These are phyloP conservation scores for Agrochola lota DNA, from an alignment of 2,888 invertebrate genomes.

Conservation along the genomic window DNA sequence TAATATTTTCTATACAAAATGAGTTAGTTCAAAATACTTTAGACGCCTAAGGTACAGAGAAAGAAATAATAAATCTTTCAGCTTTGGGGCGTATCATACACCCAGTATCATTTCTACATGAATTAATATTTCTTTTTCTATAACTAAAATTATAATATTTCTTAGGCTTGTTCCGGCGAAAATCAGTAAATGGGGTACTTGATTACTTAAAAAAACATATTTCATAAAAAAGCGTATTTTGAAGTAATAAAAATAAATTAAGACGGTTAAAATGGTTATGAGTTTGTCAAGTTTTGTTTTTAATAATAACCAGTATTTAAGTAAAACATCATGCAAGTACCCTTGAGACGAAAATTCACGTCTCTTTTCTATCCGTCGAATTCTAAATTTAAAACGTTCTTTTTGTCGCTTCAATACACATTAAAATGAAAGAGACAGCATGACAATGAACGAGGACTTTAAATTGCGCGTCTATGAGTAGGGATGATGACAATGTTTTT, in stretches of 20 bases:
- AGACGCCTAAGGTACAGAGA: neutral
- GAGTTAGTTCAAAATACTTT: conserved; percentile 43
- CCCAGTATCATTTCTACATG: neutral
- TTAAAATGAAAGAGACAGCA: neutral
- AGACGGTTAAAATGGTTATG: neutral
- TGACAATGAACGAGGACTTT: neutral
- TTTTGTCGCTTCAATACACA: neutral
- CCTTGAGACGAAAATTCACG: neutral
- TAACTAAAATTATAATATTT: neutral
- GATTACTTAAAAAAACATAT: conserved; percentile 4
- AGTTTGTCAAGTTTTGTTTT: neutral
- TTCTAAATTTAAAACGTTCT: neutral
- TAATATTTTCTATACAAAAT: conserved; percentile 61
- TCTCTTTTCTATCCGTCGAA: neutral
- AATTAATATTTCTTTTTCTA: conserved; percentile 6
- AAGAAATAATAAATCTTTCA: neutral
- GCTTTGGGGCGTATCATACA: neutral
- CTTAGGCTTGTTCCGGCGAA: conserved; percentile 1
- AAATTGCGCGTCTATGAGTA: neutral
- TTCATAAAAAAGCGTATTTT: neutral
- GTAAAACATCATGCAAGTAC: neutral
- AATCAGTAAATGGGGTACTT: neutral
- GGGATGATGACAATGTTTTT: no score
- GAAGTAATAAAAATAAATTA: neutral
- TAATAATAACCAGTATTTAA: no score